Conservation (phyloP, 2,797 vertebrate species). For the Poecilia gillii region DNA sequence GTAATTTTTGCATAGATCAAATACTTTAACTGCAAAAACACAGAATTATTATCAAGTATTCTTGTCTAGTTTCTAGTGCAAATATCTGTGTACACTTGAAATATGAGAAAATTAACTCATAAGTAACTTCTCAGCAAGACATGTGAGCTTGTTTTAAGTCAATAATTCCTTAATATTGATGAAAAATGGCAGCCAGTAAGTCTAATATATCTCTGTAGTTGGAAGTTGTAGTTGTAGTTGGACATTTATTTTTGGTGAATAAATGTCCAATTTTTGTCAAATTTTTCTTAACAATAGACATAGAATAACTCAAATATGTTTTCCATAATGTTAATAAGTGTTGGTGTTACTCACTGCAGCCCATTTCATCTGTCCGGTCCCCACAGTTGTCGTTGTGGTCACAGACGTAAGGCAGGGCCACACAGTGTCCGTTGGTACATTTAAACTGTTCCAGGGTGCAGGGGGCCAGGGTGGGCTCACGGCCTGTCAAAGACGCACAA, state of each 20-base stretch:
- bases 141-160: too few relatives aligned
- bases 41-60: too few relatives aligned
- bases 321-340: neutral
- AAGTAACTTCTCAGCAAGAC: too few relatives aligned
- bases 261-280: neutral
- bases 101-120: too few relatives aligned
- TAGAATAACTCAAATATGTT: neutral
- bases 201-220: neutral
- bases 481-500: constrained; percentile 77
- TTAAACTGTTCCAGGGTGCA: constrained; percentile 91
- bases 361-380: constrained; percentile 88
- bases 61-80: too few relatives aligned
- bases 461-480: constrained; percentile 84
- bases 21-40: too few relatives aligned
- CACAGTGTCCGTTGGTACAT: constrained; percentile 87
- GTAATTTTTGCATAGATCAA: too few relatives aligned
- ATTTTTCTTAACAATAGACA: neutral
- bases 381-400: constrained; percentile 92
- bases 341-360: constrained; percentile 88
- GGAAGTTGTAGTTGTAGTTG: too few relatives aligned
- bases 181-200: neutral
- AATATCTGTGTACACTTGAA: too few relatives aligned
- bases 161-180: too few relatives aligned
- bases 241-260: neutral
- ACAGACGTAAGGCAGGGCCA: constrained; percentile 86